Percentiles rank a stretch among this genome's conserved stretches.
These are phyloP conservation scores for Hypomesus transpacificus DNA, from an alignment of 2,113 vertebrate species.

Conservation along the genomic window DNA sequence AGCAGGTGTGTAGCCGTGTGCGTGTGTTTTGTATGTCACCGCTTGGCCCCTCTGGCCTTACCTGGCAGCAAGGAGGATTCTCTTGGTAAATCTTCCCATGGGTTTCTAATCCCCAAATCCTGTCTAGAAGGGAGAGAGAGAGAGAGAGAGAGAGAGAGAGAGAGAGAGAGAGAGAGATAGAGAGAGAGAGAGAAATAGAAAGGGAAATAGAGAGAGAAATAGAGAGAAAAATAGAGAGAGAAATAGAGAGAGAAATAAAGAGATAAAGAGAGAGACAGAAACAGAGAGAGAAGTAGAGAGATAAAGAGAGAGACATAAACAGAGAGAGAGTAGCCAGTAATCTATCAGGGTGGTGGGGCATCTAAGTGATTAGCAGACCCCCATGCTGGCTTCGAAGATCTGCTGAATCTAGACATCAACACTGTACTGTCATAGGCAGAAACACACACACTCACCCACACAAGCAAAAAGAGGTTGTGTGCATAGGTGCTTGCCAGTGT, in stretches of 20 bases:
- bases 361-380: too few relatives aligned
- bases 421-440: too few relatives aligned
- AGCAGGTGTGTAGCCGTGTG: background rate
- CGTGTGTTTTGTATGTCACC: background rate
- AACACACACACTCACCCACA: too few relatives aligned
- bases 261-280: background rate
- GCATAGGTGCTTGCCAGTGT: background rate
- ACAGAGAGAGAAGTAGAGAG: background rate
- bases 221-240: background rate
- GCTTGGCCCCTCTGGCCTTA: background rate
- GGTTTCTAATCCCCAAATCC: slow-evolving; percentile 35
- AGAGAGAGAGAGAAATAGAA: background rate
- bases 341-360: background rate
- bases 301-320: background rate
- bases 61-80: background rate
- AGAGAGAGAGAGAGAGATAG: slow-evolving; percentile 8
- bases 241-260: background rate
- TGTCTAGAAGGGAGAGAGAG: background rate
- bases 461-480: too few relatives aligned
- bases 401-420: too few relatives aligned
- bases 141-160: background rate
- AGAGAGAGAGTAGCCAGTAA: background rate
- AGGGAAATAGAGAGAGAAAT: too few relatives aligned
- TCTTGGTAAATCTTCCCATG: slow-evolving; percentile 9
- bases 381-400: too few relatives aligned